Percentiles rank a stretch among this genome's conserved stretches.
Conservation (phyloP, 2,113 vertebrate species). For the Syngnathus scovelli region DNA sequence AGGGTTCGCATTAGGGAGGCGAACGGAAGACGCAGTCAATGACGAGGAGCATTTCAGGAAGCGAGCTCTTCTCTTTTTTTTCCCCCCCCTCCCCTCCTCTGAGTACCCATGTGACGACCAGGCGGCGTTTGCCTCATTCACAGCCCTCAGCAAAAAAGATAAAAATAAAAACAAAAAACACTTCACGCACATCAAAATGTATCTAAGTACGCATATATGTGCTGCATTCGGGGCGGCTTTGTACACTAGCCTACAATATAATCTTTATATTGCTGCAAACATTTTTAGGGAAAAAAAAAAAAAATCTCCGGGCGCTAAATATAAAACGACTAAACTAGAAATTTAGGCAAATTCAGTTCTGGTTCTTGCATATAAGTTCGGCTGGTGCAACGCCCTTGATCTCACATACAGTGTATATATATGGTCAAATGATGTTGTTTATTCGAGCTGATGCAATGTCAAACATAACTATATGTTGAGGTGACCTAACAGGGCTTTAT, state of each 20-base stretch:
- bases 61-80: slow-evolving; percentile 35
- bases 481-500: background rate
- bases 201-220: background rate
- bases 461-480: background rate
- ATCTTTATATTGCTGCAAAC: too few relatives aligned
- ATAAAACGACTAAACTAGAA: too few relatives aligned
- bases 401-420: too few relatives aligned
- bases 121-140: slow-evolving; percentile 60
- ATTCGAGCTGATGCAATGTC: background rate
- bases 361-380: too few relatives aligned
- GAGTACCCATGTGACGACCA: slow-evolving; percentile 67
- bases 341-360: too few relatives aligned
- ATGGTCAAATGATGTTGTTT: background rate
- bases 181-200: background rate
- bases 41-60: slow-evolving; percentile 70
- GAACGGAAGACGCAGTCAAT: slow-evolving; percentile 9
- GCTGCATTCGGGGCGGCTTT: background rate
- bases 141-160: slow-evolving; percentile 29
- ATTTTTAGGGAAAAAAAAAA: too few relatives aligned
- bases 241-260: too few relatives aligned
- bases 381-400: too few relatives aligned
- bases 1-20: background rate
- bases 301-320: too few relatives aligned
- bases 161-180: slow-evolving; percentile 3
- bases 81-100: slow-evolving; percentile 14